phyloP scores from a whole-genome alignment of 2,797 vertebrate species.

The Mallotus villosus region DNA sequence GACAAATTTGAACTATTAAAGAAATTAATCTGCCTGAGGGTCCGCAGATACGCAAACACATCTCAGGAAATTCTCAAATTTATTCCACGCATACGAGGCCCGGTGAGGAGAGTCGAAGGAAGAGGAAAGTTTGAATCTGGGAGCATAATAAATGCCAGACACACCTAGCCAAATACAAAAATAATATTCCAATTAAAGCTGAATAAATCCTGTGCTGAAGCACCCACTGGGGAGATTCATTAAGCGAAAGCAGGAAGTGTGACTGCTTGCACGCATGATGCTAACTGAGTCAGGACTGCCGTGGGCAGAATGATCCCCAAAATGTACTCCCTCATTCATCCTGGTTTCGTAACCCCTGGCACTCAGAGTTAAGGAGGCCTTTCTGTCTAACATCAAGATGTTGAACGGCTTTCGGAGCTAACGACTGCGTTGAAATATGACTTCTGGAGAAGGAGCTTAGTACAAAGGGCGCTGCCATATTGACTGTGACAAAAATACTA shows the following conservation, averaged over 20 bases:
- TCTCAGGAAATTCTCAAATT: constrained; percentile 55
- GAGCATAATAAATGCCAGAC: constrained; percentile 54
- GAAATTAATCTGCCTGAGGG: constrained; percentile 47
- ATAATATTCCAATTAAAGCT: constrained; percentile 64
- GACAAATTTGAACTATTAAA: constrained; percentile 55
- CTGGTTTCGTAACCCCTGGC: constrained; percentile 21
- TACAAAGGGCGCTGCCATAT: constrained; percentile 48
- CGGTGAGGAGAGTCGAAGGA: constrained; percentile 51
- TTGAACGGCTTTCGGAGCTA: constrained; percentile 19
- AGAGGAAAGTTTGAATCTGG: constrained; percentile 48
- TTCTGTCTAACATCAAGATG: constrained; percentile 53
- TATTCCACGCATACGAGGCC: constrained; percentile 45
- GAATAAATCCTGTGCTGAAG: constrained; percentile 61
- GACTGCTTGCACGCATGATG: constrained; percentile 41
- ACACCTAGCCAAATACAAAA: constrained; percentile 56
- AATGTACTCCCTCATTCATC: constrained; percentile 39
- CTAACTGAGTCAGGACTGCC: constrained; percentile 40
- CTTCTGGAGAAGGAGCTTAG: constrained; percentile 35
- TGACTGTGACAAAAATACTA: constrained; percentile 51
- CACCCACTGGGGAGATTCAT: constrained; percentile 52
- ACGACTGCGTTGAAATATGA: constrained; percentile 42
- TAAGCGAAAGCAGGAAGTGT: constrained; percentile 50
- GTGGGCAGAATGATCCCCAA: constrained; percentile 31
- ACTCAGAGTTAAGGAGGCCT: constrained; percentile 31
- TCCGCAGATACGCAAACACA: constrained; percentile 56